Percentiles rank a stretch among this genome's conserved stretches.
phyloP scores from a whole-genome alignment of 2,888 invertebrate species.

The Diarsia brunnea region DNA sequence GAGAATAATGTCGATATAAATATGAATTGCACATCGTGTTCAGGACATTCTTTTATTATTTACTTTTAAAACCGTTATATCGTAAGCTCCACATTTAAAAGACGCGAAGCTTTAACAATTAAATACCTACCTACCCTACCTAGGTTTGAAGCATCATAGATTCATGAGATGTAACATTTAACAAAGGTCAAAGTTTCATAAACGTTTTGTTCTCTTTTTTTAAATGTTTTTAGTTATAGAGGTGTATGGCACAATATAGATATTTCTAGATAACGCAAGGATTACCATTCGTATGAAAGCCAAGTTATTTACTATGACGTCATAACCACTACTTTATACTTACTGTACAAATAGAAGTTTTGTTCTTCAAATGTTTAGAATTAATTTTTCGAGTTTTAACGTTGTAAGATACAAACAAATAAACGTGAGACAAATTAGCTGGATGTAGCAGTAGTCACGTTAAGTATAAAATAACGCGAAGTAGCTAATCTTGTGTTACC shows the following conservation, averaged over 20 bases:
- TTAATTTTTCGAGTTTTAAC: too few relatives aligned
- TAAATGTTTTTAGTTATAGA: background rate
- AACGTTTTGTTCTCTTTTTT: background rate
- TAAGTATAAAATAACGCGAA: too few relatives aligned
- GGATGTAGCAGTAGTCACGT: too few relatives aligned
- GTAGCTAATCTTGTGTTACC: too few relatives aligned
- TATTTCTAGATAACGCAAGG: too few relatives aligned
- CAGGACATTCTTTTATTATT: slow-evolving; percentile 7
- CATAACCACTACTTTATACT: too few relatives aligned
- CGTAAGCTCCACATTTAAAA: slow-evolving; percentile 44
- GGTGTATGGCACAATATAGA: background rate
- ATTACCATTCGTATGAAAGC: too few relatives aligned
- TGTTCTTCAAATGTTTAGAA: too few relatives aligned
- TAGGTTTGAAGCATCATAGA: slow-evolving; percentile 6
- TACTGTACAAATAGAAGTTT: too few relatives aligned
- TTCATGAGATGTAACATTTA: slow-evolving; percentile 3
- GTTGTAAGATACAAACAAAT: too few relatives aligned
- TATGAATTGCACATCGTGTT: slow-evolving; percentile 33
- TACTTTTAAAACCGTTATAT: slow-evolving; percentile 9
- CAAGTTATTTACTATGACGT: too few relatives aligned
- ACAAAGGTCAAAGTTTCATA: slow-evolving; percentile 5
- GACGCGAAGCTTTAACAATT: slow-evolving; percentile 35
- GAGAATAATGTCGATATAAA: background rate
- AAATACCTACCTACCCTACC: background rate
- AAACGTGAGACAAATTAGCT: too few relatives aligned